These are phyloP conservation scores for Platysternon megacephalum DNA, from an alignment of 2,113 vertebrate species.

Conservation along the genomic window DNA sequence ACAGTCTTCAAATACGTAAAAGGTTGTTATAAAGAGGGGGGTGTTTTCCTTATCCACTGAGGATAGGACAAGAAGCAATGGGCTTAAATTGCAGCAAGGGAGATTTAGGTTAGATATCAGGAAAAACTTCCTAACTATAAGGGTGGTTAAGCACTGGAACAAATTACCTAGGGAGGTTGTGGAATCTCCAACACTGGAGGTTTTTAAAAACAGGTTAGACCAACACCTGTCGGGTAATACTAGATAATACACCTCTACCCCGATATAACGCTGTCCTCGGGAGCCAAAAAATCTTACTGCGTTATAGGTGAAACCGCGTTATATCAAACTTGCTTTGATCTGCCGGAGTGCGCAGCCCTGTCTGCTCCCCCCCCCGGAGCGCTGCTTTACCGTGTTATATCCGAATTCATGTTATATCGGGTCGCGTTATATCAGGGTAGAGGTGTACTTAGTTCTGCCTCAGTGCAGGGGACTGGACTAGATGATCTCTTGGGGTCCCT, in stretches of 20 bases:
- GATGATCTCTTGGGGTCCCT: background rate
- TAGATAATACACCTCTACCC: no score
- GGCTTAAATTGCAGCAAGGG: background rate
- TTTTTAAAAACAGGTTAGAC: background rate
- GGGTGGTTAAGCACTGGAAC: background rate
- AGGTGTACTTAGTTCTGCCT: background rate
- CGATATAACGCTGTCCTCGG: no score
- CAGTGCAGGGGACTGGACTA: background rate
- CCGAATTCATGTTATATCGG: no score
- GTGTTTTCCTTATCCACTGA: background rate
- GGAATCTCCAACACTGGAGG: background rate
- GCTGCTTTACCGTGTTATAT: no score
- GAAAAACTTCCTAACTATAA: background rate
- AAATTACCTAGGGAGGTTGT: background rate
- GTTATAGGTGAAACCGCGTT: no score
- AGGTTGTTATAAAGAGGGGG: background rate
- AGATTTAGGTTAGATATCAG: background rate
- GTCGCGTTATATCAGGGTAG: no score
- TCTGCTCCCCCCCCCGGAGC: no score
- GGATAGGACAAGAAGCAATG: background rate
- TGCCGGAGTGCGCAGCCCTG: no score
- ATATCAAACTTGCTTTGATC: no score
- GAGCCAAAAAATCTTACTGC: no score
- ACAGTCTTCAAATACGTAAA: background rate
- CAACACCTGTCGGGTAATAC: background rate